A percentile compares a stretch with the other conserved stretches of the same genome.
Conservation (phyloP, 2,113 vertebrate genomes). For the Muntiacus muntjak region DNA sequence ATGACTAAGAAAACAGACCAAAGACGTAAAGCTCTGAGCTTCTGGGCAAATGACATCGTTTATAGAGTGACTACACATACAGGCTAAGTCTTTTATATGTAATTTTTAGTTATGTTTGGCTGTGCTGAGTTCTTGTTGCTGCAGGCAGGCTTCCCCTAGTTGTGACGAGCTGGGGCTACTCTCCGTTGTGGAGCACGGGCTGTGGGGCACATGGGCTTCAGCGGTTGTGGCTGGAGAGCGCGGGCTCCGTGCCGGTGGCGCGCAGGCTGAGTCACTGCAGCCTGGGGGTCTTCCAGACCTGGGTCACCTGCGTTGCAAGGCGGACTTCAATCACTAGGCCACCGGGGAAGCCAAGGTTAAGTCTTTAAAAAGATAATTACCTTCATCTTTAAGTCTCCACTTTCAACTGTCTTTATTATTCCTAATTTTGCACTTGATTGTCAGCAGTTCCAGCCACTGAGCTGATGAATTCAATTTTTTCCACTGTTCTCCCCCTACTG, state of each 20-base stretch:
- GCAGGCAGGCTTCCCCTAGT: neutral
- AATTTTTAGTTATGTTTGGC: neutral
- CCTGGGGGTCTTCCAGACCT: neutral
- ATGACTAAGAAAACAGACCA: conserved; percentile 37
- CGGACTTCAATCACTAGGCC: neutral
- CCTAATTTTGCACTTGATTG: conserved; percentile 52
- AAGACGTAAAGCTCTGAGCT: neutral
- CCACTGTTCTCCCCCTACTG: conserved; percentile 70
- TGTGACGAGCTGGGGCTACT: neutral
- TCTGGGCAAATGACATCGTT: neutral
- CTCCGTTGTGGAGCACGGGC: neutral
- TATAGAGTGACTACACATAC: neutral
- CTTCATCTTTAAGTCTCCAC: neutral
- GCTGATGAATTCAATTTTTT: conserved; percentile 68
- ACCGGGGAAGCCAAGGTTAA: neutral
- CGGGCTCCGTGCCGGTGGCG: neutral
- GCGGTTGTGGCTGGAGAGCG: neutral
- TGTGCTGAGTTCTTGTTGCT: neutral
- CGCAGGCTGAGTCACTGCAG: neutral
- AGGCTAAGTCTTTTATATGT: neutral
- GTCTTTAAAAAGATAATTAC: conserved; percentile 44
- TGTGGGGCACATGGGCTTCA: neutral
- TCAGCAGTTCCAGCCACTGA: conserved; percentile 50
- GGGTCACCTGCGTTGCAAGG: neutral
- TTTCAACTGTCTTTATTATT: conserved; percentile 55